Evolutionary conservation across 2,888 invertebrate species (phyloP).

Genomic region (Tineola bisselliella): DNA sequence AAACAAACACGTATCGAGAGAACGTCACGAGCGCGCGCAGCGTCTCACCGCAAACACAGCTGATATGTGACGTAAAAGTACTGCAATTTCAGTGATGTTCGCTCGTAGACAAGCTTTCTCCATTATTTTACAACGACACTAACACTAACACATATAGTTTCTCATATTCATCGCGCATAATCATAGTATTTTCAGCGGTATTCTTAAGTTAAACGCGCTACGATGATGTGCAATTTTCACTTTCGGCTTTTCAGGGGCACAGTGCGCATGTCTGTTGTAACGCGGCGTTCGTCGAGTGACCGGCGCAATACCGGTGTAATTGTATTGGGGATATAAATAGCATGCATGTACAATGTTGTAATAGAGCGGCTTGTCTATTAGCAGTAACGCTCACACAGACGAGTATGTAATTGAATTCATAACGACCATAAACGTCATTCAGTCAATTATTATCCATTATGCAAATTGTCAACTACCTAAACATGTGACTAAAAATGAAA

Average conservation of each 20-base stretch:
- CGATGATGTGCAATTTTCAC: slow-evolving; percentile 61
- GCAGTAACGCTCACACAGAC: too few relatives aligned
- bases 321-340: background rate
- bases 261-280: slow-evolving; percentile 49
- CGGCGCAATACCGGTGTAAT: slow-evolving; percentile 42
- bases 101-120: slow-evolving; percentile 19
- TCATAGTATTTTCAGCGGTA: background rate
- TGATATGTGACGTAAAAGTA: slow-evolving; percentile 44
- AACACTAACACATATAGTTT: background rate
- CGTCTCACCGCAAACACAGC: slow-evolving; percentile 38
- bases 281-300: slow-evolving; percentile 25
- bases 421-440: too few relatives aligned
- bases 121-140: background rate
- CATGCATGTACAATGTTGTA: background rate
- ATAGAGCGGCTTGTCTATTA: background rate
- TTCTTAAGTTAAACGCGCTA: slow-evolving; percentile 14
- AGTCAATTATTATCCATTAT: too few relatives aligned
- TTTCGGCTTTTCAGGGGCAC: slow-evolving; percentile 41
- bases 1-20: slow-evolving; percentile 13
- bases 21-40: slow-evolving; percentile 22
- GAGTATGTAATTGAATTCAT: too few relatives aligned
- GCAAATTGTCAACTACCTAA: too few relatives aligned
- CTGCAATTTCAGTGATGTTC: slow-evolving; percentile 23
- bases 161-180: background rate
- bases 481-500: too few relatives aligned